Base-by-base conservation (phyloP, 1,140 invertebrate genomes). In the Drosophila varians region DNA sequence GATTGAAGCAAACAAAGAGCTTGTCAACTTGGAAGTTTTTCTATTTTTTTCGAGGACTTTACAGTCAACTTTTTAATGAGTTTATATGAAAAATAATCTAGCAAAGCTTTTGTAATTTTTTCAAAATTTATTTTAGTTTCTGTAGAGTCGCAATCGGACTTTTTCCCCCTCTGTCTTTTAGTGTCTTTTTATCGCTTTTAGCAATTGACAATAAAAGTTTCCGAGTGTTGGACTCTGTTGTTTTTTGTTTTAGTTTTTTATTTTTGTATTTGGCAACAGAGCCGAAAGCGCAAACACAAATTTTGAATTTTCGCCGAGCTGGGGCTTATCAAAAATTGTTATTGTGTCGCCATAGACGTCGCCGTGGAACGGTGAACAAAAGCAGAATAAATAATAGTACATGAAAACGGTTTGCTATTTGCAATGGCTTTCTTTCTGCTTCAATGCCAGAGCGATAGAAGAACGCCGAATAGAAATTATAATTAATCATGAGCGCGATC, bases 291-390 rank as follows among this genome's bases (percentile, higher is more conserved):
- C n/a, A 45, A 52, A 38, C 21, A 40, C 21, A 52, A 73, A 46
- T 56, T 53, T 65, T 19, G 28, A 56, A 40, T 52, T 56, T 66
- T 62, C 61, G 66, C 48, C 72, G n/a, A 62, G 54, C 28, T 75
- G 61, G 46, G 43, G 70, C 80, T 86, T 86, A 87, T 86, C 80
- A 86, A 73, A 74, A 49, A 72, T 73, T 54, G 34, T 38, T 38
- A 7, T 18, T 70, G 77, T 38, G 45, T 60, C 45, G 34, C 34
- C 28, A 4, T 69, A 31, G 34, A 26, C 45, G 49, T 45, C 52
- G 40, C 56, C 51, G 56, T 21, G 54, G 57, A 66, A 26, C 62
- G 70, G 74, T 87, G 82, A 87, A 87, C 83, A 87, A 82, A 74
- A 52, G 53, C 46, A 34, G 51, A 87, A 77, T 82, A 87, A 87